Conservation (phyloP, 2,113 vertebrate genomes). For the Suncus etruscus region DNA sequence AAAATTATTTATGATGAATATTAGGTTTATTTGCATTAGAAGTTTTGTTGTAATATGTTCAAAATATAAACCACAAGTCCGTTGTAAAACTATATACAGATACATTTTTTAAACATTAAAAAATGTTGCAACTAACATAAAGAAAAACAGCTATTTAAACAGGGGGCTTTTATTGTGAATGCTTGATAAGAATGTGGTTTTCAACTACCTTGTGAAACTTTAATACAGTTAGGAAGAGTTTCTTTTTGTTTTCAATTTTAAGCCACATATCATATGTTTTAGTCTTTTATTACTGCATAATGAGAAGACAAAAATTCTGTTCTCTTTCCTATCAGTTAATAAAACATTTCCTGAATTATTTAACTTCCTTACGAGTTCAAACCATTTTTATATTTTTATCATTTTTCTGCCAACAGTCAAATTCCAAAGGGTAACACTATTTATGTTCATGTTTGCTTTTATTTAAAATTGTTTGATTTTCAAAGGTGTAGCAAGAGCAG, state of each 20-base stretch:
- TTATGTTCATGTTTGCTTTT: constrained; percentile 76
- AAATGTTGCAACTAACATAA: constrained; percentile 58
- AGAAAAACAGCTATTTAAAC: constrained; percentile 77
- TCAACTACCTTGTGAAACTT: constrained; percentile 85
- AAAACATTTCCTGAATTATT: constrained; percentile 90
- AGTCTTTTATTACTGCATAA: constrained; percentile 82
- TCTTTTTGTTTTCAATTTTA: constrained; percentile 42
- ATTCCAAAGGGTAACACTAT: constrained; percentile 71
- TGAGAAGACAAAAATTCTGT: constrained; percentile 83
- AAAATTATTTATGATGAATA: constrained; percentile 69
- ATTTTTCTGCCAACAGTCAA: constrained; percentile 77
- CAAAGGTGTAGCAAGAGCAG: constrained; percentile 68
- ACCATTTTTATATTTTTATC: constrained; percentile 76
- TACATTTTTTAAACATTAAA: constrained; percentile 75
- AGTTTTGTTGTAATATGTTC: constrained; percentile 82
- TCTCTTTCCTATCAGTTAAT: constrained; percentile 88
- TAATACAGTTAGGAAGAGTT: constrained; percentile 84
- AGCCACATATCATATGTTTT: constrained; percentile 81
- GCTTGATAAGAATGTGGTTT: constrained; percentile 88
- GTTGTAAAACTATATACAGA: constrained; percentile 49
- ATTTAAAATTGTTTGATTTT: constrained; percentile 80
- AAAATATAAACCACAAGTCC: constrained; percentile 82
- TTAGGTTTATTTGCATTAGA: constrained; percentile 65
- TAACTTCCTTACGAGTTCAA: constrained; percentile 85
- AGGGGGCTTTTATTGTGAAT: constrained; percentile 79